A percentile compares a stretch with the other conserved stretches of the same genome.
Evolutionary conservation across 2,113 vertebrate species (phyloP).

Genomic region (Dromiciops gliroides): DNA sequence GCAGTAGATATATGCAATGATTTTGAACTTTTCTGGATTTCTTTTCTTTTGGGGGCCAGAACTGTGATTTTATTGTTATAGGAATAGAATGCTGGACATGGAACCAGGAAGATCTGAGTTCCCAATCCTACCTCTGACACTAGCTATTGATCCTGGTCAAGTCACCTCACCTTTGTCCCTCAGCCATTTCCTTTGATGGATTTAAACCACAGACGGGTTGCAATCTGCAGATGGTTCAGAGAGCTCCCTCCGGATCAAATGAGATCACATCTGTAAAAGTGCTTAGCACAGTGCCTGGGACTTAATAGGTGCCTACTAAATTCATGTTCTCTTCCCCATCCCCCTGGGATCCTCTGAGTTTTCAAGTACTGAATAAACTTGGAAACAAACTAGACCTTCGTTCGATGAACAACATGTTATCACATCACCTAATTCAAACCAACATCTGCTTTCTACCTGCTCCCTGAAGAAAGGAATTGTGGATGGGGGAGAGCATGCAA

Average conservation of each 20-base stretch:
- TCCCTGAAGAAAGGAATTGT: background rate
- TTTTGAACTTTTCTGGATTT: background rate
- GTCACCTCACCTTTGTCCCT: background rate
- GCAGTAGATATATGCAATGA: background rate
- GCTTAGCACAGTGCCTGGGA: background rate
- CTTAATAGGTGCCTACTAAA: background rate
- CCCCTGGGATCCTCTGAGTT: background rate
- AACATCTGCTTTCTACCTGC: background rate
- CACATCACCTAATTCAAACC: background rate
- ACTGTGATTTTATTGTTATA: background rate
- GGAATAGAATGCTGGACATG: background rate
- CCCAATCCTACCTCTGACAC: background rate
- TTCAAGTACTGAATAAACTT: background rate
- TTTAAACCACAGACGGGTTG: background rate
- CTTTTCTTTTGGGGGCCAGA: background rate
- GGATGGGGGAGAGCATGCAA: background rate
- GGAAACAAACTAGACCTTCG: background rate
- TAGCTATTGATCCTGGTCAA: background rate
- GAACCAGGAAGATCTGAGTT: background rate
- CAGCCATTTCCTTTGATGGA: background rate
- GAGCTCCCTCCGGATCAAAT: background rate
- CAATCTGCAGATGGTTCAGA: background rate
- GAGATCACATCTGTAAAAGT: background rate
- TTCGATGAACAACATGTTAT: background rate
- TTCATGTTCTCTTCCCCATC: background rate